phyloP scores from a whole-genome alignment of 2,113 vertebrate genomes.

The Colius striatus region DNA sequence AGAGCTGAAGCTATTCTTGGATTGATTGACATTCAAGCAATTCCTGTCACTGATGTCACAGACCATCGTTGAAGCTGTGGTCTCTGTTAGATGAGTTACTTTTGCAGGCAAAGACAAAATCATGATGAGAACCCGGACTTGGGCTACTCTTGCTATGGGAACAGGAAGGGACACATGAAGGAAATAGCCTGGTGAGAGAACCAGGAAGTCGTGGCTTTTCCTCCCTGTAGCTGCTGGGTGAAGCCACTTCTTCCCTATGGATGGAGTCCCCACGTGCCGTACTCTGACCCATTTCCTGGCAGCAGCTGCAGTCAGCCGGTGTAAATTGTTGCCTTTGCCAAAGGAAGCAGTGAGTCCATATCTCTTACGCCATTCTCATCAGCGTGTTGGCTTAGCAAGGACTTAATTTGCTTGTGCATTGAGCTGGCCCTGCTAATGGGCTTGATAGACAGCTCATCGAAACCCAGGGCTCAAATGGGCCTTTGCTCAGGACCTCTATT shows the following conservation, averaged over 20 bases:
- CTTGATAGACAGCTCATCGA: conserved; percentile 47
- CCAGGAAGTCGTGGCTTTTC: not conserved
- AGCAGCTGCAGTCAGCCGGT: not conserved
- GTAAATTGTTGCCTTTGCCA: not conserved
- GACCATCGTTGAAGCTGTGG: not conserved
- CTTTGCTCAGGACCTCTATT: conserved; percentile 7
- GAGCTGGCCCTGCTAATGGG: not conserved
- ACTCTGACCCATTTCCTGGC: not conserved
- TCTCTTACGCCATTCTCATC: not conserved
- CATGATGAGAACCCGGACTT: not conserved
- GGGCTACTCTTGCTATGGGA: not conserved
- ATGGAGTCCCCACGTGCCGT: rapidly evolving
- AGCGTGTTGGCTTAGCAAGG: not conserved
- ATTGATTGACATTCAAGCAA: not conserved
- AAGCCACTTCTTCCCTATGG: not conserved
- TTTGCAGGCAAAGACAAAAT: not conserved
- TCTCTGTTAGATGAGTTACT: not conserved
- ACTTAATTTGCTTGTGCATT: not conserved
- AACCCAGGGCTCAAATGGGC: not conserved
- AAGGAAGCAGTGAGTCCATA: not conserved
- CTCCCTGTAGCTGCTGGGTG: not conserved
- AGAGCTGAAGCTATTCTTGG: not conserved
- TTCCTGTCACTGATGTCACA: not conserved
- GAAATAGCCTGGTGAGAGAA: not conserved
- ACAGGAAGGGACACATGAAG: not conserved